A percentile compares a stretch with the other conserved stretches of the same genome.
Conservation (phyloP, 1,140 invertebrate species). For the Pseudoatta argentina region DNA sequence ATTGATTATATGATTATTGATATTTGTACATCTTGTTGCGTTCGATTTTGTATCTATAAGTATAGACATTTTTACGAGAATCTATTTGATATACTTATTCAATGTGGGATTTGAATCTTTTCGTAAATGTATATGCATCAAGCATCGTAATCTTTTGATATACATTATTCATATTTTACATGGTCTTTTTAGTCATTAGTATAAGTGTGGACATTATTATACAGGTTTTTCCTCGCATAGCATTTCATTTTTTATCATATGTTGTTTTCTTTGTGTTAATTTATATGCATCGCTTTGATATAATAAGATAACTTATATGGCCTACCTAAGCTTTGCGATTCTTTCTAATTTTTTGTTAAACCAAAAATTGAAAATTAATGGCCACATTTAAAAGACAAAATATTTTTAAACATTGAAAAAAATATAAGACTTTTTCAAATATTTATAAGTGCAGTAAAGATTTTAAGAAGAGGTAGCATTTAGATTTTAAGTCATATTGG, state of each 20-base stretch:
- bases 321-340: no score
- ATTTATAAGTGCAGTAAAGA: no score
- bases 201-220: neutral
- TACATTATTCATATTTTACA: slow-evolving; percentile 12
- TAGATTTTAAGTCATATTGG: no score
- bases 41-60: neutral
- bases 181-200: neutral
- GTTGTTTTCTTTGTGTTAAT: neutral
- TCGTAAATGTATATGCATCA: neutral
- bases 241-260: neutral
- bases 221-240: neutral
- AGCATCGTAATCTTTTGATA: neutral
- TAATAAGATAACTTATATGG: no score
- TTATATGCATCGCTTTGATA: neutral
- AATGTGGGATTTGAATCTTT: neutral
- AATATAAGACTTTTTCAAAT: no score
- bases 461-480: no score
- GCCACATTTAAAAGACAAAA: no score
- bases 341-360: no score
- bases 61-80: neutral
- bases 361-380: no score
- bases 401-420: no score
- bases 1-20: neutral
- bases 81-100: neutral
- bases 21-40: neutral